Percentiles rank a stretch among this genome's conserved stretches.
Evolutionary conservation across 1,140 invertebrate species (phyloP).

Genomic region (Bombus ignitus): DNA sequence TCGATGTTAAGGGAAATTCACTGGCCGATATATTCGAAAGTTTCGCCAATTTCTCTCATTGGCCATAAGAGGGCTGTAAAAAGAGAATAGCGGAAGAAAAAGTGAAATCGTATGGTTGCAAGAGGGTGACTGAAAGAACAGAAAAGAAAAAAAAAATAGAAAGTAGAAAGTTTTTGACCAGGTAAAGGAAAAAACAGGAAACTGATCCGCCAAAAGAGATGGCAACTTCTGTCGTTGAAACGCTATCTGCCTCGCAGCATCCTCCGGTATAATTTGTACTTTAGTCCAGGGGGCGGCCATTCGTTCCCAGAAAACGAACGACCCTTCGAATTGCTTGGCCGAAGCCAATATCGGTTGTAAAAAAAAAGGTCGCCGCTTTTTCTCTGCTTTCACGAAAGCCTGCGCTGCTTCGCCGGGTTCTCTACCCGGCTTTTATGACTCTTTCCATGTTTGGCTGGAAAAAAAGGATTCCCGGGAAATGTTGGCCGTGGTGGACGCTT

Average conservation of each 20-base stretch:
- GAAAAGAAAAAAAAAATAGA: neutral
- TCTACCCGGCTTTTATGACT: conserved; percentile 46
- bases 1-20: neutral
- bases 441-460: conserved; percentile 25
- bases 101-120: conserved; percentile 31
- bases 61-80: rapidly evolving
- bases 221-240: conserved; percentile 50
- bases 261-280: conserved; percentile 69
- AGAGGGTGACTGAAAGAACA: neutral
- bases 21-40: neutral
- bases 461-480: conserved; percentile 35
- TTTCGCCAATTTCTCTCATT: neutral
- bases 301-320: conserved; percentile 56
- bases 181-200: conserved; percentile 59
- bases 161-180: conserved; percentile 75
- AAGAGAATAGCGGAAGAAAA: neutral
- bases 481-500: neutral
- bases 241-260: conserved; percentile 50
- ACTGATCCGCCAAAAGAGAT: conserved; percentile 24
- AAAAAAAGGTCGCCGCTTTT: conserved; percentile 66
- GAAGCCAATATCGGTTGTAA: conserved; percentile 61
- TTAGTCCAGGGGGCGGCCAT: conserved; percentile 57
- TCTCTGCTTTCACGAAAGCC: conserved; percentile 64
- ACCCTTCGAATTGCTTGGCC: conserved; percentile 50
- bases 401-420: conserved; percentile 4